phyloP scores from a whole-genome alignment of 1,140 invertebrate species.

The Tetragnatha versicolor region DNA sequence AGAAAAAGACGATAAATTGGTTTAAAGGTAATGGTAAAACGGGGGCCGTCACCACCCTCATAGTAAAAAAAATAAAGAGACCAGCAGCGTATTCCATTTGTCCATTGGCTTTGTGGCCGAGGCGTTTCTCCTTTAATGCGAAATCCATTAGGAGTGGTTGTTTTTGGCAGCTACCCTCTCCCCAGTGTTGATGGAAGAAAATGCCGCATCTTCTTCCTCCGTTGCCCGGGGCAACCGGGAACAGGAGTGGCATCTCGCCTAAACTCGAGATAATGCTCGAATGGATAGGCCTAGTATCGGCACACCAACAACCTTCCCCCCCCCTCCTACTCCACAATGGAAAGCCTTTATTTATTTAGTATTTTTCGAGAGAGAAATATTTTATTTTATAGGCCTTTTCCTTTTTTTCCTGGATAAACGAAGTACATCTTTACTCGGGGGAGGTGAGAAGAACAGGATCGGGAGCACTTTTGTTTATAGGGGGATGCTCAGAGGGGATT shows the following conservation, averaged over 20 bases:
- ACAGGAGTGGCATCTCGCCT: constrained; percentile 44
- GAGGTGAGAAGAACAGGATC: constrained; percentile 17
- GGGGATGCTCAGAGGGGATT: constrained; percentile 16
- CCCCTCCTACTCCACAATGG: constrained; percentile 3
- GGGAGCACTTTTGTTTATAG: constrained; percentile 31
- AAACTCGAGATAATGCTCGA: constrained; percentile 50
- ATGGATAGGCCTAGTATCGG: constrained; percentile 54
- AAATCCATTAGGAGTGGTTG: constrained; percentile 57
- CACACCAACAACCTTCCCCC: constrained; percentile 25
- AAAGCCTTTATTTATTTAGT: constrained; percentile 11
- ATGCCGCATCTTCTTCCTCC: constrained; percentile 38
- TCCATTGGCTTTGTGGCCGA: constrained; percentile 53
- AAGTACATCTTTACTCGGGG: constrained; percentile 52
- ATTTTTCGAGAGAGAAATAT: constrained; percentile 28
- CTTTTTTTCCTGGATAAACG: constrained; percentile 21
- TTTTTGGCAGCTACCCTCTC: constrained; percentile 53
- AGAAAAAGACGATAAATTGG: no score
- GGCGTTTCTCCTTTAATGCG: constrained; percentile 54
- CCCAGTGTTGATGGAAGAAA: constrained; percentile 39
- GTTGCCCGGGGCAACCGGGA: constrained; percentile 38
- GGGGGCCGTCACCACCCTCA: no score
- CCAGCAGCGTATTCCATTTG: constrained; percentile 47
- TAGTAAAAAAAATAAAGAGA: constrained; percentile 1
- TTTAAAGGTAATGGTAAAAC: no score
- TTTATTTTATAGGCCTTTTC: constrained; percentile 40